Evolutionary conservation across 1,140 invertebrate genomes (phyloP), one percentile per base, ranked within the genome.

Genomic region (Tetragnatha versicolor): DNA sequence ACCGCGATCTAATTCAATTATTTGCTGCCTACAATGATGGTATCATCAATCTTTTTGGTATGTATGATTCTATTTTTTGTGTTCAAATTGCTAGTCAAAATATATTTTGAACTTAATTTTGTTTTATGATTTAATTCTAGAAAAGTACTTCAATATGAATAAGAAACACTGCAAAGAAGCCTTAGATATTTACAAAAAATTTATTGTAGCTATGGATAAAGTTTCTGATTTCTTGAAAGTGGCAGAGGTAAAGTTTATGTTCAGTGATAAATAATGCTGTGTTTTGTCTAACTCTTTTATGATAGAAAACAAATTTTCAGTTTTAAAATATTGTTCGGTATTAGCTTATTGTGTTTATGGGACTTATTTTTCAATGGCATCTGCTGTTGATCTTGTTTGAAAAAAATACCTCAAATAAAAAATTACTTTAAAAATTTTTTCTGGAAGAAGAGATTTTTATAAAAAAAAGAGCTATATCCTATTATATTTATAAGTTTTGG

Each of bases 101-200:
- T 85, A 47, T 47, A 47, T 3, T 20, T 20, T 47, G 1, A 20
- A 20, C 25, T 20, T 55, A 55, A 22, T 55, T n/a, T 20, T 20
- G 25, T 55, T 12, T 22, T 22, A 55, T 27, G 12, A 22, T 35
- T 22, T 51, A 27, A 20, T 31, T 51, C 12, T 85, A 91, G 96
- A 97, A 87, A 98, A 99, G 88, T 99, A 97, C 89, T 99, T 99
- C 88, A 96, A 98, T 86, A 98, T 99, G 97, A 99, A 99, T 87
- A 99, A 99, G 86, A 99, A 99, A 82, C 88, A 90, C 82, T 97
- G 95, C 84, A 91, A 95, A 84, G 97, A 99, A 86, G 97, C 96
- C 80, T 89, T 99, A 84, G 98, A 99, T 85, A 91, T 98, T 81
- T 99, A 99, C 87, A 99, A 99, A 88, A 98, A 97, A 87, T 99